These are phyloP conservation scores for Apoda limacodes DNA, from an alignment of 2,888 invertebrate genomes.

Conservation along the genomic window DNA sequence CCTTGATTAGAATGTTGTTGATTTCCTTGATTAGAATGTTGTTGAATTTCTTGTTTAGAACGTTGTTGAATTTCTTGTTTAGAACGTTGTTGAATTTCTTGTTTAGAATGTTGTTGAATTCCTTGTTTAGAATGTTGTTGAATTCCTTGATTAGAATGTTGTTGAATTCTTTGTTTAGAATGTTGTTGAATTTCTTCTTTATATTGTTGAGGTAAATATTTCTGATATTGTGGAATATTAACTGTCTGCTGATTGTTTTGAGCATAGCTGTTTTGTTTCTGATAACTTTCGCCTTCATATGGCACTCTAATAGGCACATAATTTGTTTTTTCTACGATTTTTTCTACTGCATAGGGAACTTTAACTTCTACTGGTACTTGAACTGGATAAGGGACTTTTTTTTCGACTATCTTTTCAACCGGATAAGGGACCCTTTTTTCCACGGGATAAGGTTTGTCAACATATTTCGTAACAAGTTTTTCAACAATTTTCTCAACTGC, in stretches of 20 bases:
- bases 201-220: constrained; percentile 22
- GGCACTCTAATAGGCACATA: constrained; percentile 28
- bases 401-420: constrained; percentile 63
- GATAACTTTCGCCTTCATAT: constrained; percentile 24
- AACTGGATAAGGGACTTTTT: constrained; percentile 64
- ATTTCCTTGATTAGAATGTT: constrained; percentile 7
- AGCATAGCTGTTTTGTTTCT: constrained; percentile 21
- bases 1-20: constrained; percentile 5
- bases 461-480: constrained; percentile 57
- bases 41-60: constrained; percentile 4
- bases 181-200: no score
- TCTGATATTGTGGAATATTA: constrained; percentile 23
- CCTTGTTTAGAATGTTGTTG: constrained; percentile 18
- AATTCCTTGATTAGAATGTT: constrained; percentile 13
- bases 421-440: constrained; percentile 56
- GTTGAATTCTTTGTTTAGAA: no score
- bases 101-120: no score
- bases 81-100: no score
- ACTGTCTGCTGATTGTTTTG: constrained; percentile 16
- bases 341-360: constrained; percentile 55
- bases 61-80: constrained; percentile 12
- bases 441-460: constrained; percentile 57
- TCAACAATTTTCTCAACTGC: constrained; percentile 69
- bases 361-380: constrained; percentile 66
- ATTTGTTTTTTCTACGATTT: constrained; percentile 52